Base-by-base conservation (phyloP, 2,888 invertebrate species). In the Cetonia aurata region DNA sequence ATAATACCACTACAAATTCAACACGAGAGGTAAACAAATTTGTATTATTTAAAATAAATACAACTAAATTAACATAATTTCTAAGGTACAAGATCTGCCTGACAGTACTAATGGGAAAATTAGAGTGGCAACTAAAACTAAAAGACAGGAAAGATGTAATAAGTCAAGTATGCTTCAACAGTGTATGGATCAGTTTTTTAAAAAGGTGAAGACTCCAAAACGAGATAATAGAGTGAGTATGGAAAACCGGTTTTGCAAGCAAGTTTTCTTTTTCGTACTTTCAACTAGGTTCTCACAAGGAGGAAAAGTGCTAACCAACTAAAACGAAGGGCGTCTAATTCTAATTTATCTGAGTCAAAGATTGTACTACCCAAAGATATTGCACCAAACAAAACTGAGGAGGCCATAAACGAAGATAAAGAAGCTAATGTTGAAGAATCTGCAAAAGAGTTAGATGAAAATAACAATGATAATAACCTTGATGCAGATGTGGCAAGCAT, bases 131-230 rank as follows among this genome's bases (percentile, higher is more conserved):
- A 15, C 4, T 37, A 71, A 48, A 53, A 41, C 42, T 1, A 62
- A 56, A n/a, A 48, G 19, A 56, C 62, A 46, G 31, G 9, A 41
- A 1, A 62, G 50, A 4, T 1, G 12, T 8, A 70, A 37, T 52
- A 67, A 70, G 60, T 55, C 68, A 25, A 44, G 66, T 0, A 71
- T 68, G 48, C 55, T 72, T 9, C 74, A 75, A 70, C 74, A 72
- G 15, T 70, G 62, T 33, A 65, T 75, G 46, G 72, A 75, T 50
- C 69, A 66, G 8, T 75, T 67, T 59, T 75, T 75, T 37, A 66
- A 68, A 48, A 62, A 73, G 9, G 59, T 60, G 25, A 75, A 75
- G 57, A n/a, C 42, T 41, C 25, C 62, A 31, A 50, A 42, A 42
- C 42, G 69, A 46, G 55, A 48, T 15, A 19, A 19, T 15, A 53